These are phyloP conservation scores for Listrodromus nycthemerus DNA, from an alignment of 2,888 invertebrate species.

Conservation along the genomic window DNA sequence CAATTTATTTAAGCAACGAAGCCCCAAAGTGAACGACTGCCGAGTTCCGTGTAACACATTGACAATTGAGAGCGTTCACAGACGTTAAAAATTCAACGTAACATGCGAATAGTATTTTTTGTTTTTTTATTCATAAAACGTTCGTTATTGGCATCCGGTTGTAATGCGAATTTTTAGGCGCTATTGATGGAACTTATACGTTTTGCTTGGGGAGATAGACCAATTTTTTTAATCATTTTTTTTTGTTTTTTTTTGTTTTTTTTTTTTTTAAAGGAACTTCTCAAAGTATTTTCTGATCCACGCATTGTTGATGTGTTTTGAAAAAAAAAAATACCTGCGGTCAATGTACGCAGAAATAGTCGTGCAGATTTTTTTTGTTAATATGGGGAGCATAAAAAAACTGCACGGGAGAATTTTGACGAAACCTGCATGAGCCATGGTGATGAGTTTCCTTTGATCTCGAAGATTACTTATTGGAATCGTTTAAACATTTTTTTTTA, in stretches of 20 bases:
- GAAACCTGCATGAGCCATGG: constrained; percentile 55
- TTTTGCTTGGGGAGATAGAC: neutral
- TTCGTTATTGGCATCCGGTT: neutral
- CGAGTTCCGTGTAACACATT: constrained; percentile 26
- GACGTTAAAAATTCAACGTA: constrained; percentile 39
- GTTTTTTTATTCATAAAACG: neutral
- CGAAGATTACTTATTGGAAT: neutral
- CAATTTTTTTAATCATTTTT: neutral
- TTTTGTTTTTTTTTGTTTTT: neutral
- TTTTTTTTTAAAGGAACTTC: constrained; percentile 21
- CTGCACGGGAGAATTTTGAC: constrained; percentile 37
- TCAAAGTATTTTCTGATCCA: constrained; percentile 65
- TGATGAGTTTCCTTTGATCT: constrained; percentile 39
- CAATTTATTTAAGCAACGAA: constrained; percentile 25
- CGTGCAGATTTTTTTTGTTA: constrained; percentile 41
- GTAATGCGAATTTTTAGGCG: neutral
- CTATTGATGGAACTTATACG: neutral
- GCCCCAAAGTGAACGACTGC: constrained; percentile 3
- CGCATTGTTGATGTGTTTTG: constrained; percentile 4
- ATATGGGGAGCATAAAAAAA: constrained; percentile 36
- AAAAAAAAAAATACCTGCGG: neutral
- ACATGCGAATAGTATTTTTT: constrained; percentile 3
- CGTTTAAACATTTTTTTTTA: constrained; percentile 62
- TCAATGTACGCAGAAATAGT: neutral
- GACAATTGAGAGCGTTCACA: constrained; percentile 27